Percentiles rank a stretch among this genome's conserved stretches.
Evolutionary conservation across 2,888 invertebrate genomes (phyloP).

Genomic region (Rotaria sp.): DNA sequence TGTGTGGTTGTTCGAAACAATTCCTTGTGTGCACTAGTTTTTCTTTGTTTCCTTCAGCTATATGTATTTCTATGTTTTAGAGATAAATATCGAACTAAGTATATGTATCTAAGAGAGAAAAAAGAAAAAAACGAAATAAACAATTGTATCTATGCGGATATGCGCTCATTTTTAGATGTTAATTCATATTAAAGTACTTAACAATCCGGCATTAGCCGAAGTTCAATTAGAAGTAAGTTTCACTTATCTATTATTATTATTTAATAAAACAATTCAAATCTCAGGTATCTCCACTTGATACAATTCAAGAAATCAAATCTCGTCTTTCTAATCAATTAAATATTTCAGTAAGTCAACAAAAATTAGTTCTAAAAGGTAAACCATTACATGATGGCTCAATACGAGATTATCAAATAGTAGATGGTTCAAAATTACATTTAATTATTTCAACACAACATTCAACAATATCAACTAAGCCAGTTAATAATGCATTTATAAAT

Average conservation of each 20-base stretch:
- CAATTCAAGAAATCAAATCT: background rate
- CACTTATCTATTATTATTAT: background rate
- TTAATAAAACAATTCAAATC: background rate
- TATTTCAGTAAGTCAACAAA: background rate
- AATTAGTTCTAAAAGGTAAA: slow-evolving; percentile 26
- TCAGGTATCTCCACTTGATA: background rate
- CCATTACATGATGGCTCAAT: background rate
- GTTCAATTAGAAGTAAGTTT: background rate
- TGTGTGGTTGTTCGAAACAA: background rate
- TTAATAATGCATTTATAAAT: background rate
- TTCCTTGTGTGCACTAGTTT: background rate
- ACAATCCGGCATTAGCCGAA: slow-evolving; percentile 10
- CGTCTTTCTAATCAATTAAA: slow-evolving; percentile 12
- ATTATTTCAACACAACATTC: background rate
- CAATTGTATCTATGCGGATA: background rate
- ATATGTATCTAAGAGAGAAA: background rate
- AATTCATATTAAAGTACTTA: background rate
- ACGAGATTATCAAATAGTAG: background rate
- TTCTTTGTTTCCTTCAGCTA: background rate
- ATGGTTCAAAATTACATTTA: slow-evolving; percentile 16
- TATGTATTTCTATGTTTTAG: background rate
- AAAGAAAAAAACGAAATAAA: background rate
- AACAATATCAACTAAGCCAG: background rate
- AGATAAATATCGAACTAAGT: background rate
- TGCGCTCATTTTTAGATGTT: slow-evolving; percentile 8